Evolutionary conservation across 2,888 invertebrate species (phyloP).

Genomic region (Automeris io): DNA sequence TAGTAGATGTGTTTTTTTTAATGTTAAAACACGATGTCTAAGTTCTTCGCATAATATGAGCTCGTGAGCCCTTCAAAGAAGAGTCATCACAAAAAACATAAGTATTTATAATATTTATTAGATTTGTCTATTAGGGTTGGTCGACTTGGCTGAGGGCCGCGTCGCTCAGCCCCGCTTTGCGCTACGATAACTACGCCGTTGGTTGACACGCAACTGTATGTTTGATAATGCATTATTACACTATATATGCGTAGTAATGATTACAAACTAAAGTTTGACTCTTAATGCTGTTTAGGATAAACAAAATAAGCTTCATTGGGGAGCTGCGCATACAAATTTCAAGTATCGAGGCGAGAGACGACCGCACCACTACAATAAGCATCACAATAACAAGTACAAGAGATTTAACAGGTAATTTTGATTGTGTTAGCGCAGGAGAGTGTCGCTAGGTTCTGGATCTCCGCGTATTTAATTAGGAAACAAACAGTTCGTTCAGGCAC

Average conservation of each 20-base stretch:
- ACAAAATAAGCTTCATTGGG: constrained; percentile 66
- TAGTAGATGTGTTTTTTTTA: no score
- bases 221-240: neutral
- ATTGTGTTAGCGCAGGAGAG: no score
- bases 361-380: constrained; percentile 59
- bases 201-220: constrained; percentile 2
- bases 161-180: neutral
- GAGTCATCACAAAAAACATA: no score
- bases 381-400: constrained; percentile 67
- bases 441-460: no score
- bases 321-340: constrained; percentile 50
- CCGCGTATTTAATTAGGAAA: no score
- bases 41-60: no score
- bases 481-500: no score
- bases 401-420: constrained; percentile 48
- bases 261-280: neutral
- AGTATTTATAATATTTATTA: no score
- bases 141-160: neutral
- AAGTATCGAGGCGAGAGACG: constrained; percentile 63
- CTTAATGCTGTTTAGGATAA: constrained; percentile 42
- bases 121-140: constrained; percentile 3
- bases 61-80: no score
- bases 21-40: no score
- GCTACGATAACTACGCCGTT: neutral
- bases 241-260: neutral